phyloP scores from a whole-genome alignment of 2,888 invertebrate species.

The Strigamia transsilvanica region DNA sequence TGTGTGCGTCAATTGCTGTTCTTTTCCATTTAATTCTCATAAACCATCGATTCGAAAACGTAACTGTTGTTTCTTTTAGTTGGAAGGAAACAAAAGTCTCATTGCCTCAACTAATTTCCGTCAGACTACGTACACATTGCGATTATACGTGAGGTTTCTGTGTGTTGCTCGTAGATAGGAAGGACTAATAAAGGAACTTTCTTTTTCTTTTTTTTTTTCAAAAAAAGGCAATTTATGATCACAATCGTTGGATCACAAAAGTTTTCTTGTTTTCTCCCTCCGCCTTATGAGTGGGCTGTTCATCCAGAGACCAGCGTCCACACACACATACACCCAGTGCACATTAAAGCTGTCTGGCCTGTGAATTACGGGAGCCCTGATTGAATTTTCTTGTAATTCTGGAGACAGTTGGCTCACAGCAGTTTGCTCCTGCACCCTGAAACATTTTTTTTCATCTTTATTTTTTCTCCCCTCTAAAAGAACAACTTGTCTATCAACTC shows the following conservation, averaged over 20 bases:
- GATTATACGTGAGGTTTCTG: slow-evolving; percentile 52
- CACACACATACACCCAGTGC: slow-evolving; percentile 41
- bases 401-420: slow-evolving; percentile 53
- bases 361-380: slow-evolving; percentile 53
- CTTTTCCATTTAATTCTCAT: not conserved
- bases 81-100: slow-evolving; percentile 31
- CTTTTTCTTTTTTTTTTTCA: not conserved
- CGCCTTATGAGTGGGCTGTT: slow-evolving; percentile 32
- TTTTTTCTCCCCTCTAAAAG: not conserved
- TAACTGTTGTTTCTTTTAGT: not conserved
- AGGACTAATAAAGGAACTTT: slow-evolving; percentile 13
- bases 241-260: slow-evolving; percentile 26
- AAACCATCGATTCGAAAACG: not conserved
- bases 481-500: slow-evolving; percentile 15
- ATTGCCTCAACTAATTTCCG: slow-evolving; percentile 52
- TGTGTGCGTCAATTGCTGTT: too few species aligned
- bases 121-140: slow-evolving; percentile 53
- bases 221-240: slow-evolving; percentile 53
- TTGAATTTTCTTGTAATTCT: slow-evolving; percentile 54
- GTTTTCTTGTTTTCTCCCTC: slow-evolving; percentile 52
- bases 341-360: slow-evolving; percentile 49
- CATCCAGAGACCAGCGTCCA: slow-evolving; percentile 28
- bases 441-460: slow-evolving; percentile 26
- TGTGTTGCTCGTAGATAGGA: slow-evolving; percentile 33
- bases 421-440: slow-evolving; percentile 25